Conservation (phyloP, 2,888 invertebrate genomes). For the Limenitis arthemis region DNA sequence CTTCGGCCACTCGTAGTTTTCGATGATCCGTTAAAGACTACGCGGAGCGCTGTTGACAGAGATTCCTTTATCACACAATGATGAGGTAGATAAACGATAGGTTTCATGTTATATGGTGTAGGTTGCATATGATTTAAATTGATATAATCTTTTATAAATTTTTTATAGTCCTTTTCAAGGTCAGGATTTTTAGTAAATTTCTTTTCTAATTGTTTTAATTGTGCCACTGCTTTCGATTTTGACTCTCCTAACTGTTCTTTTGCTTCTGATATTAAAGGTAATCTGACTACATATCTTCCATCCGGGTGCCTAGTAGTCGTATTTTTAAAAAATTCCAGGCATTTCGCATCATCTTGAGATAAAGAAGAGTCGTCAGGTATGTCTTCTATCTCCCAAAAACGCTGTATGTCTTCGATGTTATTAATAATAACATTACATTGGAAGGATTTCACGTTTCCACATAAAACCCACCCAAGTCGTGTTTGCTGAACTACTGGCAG, state of each 20-base stretch:
- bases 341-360: neutral
- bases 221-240: neutral
- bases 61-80: neutral
- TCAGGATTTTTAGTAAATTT: too few species aligned
- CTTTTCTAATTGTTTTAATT: too few species aligned
- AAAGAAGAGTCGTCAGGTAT: neutral
- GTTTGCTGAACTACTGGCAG: neutral
- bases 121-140: too few species aligned
- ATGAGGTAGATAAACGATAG: neutral
- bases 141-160: too few species aligned
- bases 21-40: neutral
- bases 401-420: neutral
- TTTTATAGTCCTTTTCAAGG: too few species aligned
- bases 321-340: neutral
- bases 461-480: neutral
- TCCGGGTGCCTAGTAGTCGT: neutral
- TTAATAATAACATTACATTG: neutral
- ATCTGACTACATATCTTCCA: neutral
- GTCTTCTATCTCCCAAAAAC: neutral
- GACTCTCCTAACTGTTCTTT: neutral
- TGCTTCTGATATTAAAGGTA: neutral
- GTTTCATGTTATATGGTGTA: neutral
- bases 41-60: neutral
- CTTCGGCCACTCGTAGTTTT: neutral
- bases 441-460: neutral